Conservation (phyloP, 2,888 invertebrate species). For the Amblyteles armatorius region DNA sequence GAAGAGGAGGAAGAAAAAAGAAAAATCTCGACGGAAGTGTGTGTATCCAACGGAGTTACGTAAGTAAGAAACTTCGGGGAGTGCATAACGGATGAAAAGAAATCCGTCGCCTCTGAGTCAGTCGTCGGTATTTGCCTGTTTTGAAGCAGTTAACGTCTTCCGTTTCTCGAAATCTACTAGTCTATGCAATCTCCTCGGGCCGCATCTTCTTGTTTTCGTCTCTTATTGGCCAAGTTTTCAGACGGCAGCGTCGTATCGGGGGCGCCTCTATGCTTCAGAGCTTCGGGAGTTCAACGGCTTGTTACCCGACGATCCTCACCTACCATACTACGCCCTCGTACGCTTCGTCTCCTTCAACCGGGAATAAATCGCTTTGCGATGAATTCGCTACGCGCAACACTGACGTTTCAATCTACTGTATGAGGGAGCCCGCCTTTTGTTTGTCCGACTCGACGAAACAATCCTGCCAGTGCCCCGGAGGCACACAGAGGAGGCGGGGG, state of each 20-base stretch:
- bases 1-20: neutral
- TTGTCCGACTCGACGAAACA: neutral
- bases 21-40: constrained; percentile 42
- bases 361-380: constrained; percentile 53
- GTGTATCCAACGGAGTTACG: constrained; percentile 8
- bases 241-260: constrained; percentile 76
- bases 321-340: neutral
- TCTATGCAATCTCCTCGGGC: constrained; percentile 62
- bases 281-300: constrained; percentile 66
- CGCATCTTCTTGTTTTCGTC: constrained; percentile 79
- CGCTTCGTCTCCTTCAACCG: constrained; percentile 41
- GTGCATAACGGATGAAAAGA: constrained; percentile 26
- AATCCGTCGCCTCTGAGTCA: constrained; percentile 36
- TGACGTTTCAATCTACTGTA: constrained; percentile 46
- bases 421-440: neutral
- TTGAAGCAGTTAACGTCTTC: constrained; percentile 77
- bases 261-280: constrained; percentile 73
- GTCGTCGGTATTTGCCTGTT: constrained; percentile 75
- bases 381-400: constrained; percentile 26
- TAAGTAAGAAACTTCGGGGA: constrained; percentile 21
- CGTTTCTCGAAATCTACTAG: constrained; percentile 33
- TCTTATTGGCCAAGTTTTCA: constrained; percentile 80
- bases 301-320: constrained; percentile 31
- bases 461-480: neutral
- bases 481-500: neutral